These are phyloP conservation scores for Melolontha melolontha DNA, from an alignment of 2,888 invertebrate genomes.

Conservation along the genomic window DNA sequence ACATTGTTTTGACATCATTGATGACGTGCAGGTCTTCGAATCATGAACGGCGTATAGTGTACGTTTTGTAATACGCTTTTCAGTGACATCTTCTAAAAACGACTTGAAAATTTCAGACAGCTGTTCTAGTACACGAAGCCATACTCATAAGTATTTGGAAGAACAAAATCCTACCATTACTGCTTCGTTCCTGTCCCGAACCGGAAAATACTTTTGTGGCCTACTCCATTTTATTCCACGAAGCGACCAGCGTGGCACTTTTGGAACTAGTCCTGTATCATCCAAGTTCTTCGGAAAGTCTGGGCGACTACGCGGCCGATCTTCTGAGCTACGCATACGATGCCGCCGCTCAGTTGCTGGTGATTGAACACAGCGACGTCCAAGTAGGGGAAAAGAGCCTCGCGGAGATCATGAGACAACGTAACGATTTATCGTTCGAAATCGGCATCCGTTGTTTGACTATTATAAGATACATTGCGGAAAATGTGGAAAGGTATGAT, in stretches of 20 bases:
- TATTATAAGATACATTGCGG: slow-evolving; percentile 79
- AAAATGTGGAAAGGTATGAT: slow-evolving; percentile 68
- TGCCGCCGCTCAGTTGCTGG: slow-evolving; percentile 74
- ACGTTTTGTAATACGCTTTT: too few relatives aligned
- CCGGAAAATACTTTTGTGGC: slow-evolving; percentile 79
- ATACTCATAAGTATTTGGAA: slow-evolving; percentile 89
- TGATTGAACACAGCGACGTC: slow-evolving; percentile 65
- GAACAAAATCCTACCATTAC: slow-evolving; percentile 80
- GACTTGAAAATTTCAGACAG: slow-evolving; percentile 68
- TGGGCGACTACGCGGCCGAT: slow-evolving; percentile 83
- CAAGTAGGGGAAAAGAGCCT: slow-evolving; percentile 64
- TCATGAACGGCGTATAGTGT: too few relatives aligned
- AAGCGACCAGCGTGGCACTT: slow-evolving; percentile 78
- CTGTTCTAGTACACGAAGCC: slow-evolving; percentile 83
- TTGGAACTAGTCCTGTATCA: slow-evolving; percentile 88
- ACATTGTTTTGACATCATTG: too few relatives aligned
- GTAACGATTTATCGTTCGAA: slow-evolving; percentile 78
- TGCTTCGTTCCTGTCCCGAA: slow-evolving; percentile 70
- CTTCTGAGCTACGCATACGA: slow-evolving; percentile 85
- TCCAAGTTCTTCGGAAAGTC: slow-evolving; percentile 80
- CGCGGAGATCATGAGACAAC: slow-evolving; percentile 76
- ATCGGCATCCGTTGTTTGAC: slow-evolving; percentile 85
- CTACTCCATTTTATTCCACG: slow-evolving; percentile 71
- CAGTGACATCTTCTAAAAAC: too few relatives aligned
- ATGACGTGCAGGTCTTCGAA: too few relatives aligned